phyloP scores from a whole-genome alignment of 2,113 vertebrate species.

The Rana temporaria region DNA sequence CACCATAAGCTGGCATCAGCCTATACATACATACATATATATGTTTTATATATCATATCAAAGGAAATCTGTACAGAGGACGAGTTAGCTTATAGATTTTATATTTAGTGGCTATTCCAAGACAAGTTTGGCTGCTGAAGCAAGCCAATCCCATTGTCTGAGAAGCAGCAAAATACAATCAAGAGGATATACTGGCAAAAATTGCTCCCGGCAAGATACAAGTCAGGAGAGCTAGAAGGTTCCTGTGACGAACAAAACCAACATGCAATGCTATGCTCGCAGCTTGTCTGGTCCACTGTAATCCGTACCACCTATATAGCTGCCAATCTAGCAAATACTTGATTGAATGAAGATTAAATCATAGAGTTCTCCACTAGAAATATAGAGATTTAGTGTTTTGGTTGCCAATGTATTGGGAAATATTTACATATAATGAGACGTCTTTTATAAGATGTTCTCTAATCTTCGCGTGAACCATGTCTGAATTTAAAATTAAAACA shows the following conservation, averaged over 20 bases:
- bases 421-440: slow-evolving; percentile 33
- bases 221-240: not conserved
- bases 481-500: not conserved
- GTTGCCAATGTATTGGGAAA: not conserved
- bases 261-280: slow-evolving; percentile 21
- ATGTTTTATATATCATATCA: slow-evolving; percentile 3
- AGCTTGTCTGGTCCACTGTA: not conserved
- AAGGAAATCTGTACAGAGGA: slow-evolving; percentile 11
- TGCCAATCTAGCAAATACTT: slow-evolving; percentile 14
- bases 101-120: slow-evolving; percentile 15
- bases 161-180: not conserved
- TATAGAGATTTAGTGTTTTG: slow-evolving; percentile 1
- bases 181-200: not conserved
- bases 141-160: not conserved
- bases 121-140: not conserved
- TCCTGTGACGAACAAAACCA: not conserved
- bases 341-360: not conserved
- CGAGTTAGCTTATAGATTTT: slow-evolving; percentile 14
- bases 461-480: not conserved
- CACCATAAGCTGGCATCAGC: slow-evolving; percentile 3
- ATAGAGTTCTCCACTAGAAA: not conserved
- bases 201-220: not conserved
- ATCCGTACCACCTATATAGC: slow-evolving; percentile 45
- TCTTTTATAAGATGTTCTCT: not conserved
- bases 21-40: slow-evolving; percentile 14